Evolutionary conservation across 2,888 invertebrate genomes (phyloP).

Genomic region (Amblyjoppa fuscipennis): DNA sequence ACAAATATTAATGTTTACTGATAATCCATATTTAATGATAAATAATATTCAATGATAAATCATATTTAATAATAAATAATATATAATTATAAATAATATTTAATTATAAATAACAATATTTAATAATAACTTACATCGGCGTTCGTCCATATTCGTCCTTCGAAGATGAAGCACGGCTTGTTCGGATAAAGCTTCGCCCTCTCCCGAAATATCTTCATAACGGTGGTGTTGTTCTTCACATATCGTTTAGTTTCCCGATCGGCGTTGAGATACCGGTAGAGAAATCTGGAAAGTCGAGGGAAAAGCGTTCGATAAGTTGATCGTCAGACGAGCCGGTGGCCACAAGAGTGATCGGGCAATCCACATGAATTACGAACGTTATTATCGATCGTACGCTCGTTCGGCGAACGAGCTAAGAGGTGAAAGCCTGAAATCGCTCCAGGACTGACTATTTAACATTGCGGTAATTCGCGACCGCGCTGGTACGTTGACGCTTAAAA

Average conservation of each 20-base stretch:
- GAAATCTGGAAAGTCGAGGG: conserved; percentile 85
- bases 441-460: not conserved
- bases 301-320: not conserved
- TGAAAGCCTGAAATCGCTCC: not conserved
- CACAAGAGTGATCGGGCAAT: not conserved
- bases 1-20: too few relatives aligned
- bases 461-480: not conserved
- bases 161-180: conserved; percentile 89
- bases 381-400: conserved; percentile 43
- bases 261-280: conserved; percentile 87
- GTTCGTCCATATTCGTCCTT: conserved; percentile 90
- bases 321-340: not conserved
- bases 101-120: not conserved
- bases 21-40: conserved; percentile 36
- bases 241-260: conserved; percentile 86
- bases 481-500: not conserved
- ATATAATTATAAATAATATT: too few relatives aligned
- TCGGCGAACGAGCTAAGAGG: conserved; percentile 25
- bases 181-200: conserved; percentile 88
- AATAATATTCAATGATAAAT: too few relatives aligned
- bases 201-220: conserved; percentile 88
- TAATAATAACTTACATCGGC: conserved; percentile 86
- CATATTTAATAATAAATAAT: too few relatives aligned
- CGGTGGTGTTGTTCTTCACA: conserved; percentile 87
- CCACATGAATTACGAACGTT: conserved; percentile 14